Evolutionary conservation across 2,113 vertebrate genomes (phyloP).

Genomic region (Pachycephala philippinensis): DNA sequence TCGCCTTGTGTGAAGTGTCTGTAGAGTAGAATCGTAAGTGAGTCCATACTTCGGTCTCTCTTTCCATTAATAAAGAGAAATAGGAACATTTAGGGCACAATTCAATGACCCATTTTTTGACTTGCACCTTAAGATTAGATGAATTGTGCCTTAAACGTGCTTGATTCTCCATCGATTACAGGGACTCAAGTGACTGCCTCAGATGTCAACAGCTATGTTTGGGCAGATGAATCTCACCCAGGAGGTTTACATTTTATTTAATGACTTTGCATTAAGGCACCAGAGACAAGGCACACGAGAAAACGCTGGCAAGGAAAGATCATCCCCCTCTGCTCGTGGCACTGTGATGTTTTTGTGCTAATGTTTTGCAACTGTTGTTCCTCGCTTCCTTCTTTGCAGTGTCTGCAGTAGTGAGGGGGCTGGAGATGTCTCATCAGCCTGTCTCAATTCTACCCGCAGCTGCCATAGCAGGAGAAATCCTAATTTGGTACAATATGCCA

Average conservation of each 20-base stretch:
- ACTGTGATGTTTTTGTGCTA: background rate
- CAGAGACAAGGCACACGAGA: background rate
- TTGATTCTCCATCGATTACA: conserved; percentile 20
- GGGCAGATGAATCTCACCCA: conserved; percentile 28
- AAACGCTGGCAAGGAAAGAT: background rate
- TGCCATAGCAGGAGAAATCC: background rate
- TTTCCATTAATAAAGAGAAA: conserved; percentile 1
- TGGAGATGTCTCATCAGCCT: background rate
- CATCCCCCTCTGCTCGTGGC: background rate
- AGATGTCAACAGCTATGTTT: conserved; percentile 13
- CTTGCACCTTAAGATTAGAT: background rate
- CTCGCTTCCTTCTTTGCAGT: background rate
- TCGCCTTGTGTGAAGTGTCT: background rate
- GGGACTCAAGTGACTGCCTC: background rate
- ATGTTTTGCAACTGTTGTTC: background rate
- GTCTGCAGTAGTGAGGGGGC: background rate
- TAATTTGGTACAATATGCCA: conserved; percentile 8
- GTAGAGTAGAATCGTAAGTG: background rate
- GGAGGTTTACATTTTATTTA: conserved; percentile 19
- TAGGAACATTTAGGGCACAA: background rate
- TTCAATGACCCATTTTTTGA: conserved; percentile 17
- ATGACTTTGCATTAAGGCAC: background rate
- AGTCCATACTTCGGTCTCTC: background rate
- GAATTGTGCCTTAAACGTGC: background rate
- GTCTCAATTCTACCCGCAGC: background rate